Percentiles rank a stretch among this genome's conserved stretches.
These are phyloP conservation scores for Drosophila nigritarsus DNA, from an alignment of 2,888 invertebrate genomes.

Conservation along the genomic window DNA sequence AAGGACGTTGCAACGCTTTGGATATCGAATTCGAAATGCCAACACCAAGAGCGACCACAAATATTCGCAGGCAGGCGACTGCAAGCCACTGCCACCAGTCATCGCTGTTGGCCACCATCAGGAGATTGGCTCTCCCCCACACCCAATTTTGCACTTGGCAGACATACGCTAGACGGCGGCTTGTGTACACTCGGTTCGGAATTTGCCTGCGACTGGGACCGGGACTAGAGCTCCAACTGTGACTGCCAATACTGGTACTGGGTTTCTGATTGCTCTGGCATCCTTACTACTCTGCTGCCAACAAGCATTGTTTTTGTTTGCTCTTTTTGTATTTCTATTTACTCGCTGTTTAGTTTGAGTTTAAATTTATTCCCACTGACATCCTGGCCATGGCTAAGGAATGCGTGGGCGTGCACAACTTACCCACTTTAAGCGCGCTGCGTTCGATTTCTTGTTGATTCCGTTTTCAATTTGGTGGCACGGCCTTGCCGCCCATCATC, in stretches of 20 bases:
- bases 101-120: conserved; percentile 17
- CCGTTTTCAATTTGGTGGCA: conserved; percentile 74
- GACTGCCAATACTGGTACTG: conserved; percentile 25
- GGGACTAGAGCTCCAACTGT: conserved; percentile 15
- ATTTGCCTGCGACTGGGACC: conserved; percentile 63
- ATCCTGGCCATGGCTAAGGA: conserved; percentile 46
- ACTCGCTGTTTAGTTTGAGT: conserved; percentile 80
- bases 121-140: conserved; percentile 36
- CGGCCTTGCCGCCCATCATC: conserved; percentile 53
- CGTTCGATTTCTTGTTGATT: conserved; percentile 79
- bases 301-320: conserved; percentile 78
- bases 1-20: conserved; percentile 73
- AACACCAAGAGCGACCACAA: conserved; percentile 65
- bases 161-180: conserved; percentile 76
- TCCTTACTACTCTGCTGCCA: conserved; percentile 38
- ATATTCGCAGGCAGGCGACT: conserved; percentile 55
- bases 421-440: conserved; percentile 26
- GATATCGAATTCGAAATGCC: conserved; percentile 72
- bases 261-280: conserved; percentile 20
- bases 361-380: conserved; percentile 76
- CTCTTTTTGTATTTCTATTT: conserved; percentile 80
- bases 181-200: conserved; percentile 73
- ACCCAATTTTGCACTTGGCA: conserved; percentile 67
- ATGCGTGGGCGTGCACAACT: conserved; percentile 38
- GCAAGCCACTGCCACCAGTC: conserved; percentile 42